Conservation (phyloP, 2,888 invertebrate species). For the Hyalella azteca region DNA sequence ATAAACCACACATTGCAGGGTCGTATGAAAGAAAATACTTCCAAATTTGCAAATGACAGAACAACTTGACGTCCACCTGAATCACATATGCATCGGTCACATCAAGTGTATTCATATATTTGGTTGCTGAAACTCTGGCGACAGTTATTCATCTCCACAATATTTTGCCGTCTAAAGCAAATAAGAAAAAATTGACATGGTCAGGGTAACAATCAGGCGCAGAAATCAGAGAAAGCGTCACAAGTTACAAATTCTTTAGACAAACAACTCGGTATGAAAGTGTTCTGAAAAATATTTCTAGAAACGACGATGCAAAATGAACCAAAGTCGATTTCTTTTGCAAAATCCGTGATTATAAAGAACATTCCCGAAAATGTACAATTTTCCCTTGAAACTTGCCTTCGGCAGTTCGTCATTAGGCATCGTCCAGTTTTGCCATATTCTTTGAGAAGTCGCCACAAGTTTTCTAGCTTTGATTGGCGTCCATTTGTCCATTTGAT, state of each 20-base stretch:
- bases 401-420: neutral
- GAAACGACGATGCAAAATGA: neutral
- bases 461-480: too few relatives aligned
- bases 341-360: neutral
- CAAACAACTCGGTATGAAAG: conserved; percentile 15
- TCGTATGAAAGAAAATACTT: too few relatives aligned
- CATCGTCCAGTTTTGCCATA: neutral
- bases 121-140: too few relatives aligned
- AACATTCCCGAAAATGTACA: neutral
- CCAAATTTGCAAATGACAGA: too few relatives aligned
- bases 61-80: too few relatives aligned
- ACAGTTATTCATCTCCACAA: too few relatives aligned
- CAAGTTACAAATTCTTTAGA: conserved; percentile 19
- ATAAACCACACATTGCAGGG: too few relatives aligned
- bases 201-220: conserved; percentile 4
- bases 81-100: too few relatives aligned
- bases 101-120: too few relatives aligned
- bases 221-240: neutral
- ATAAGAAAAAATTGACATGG: neutral
- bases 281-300: neutral
- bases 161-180: too few relatives aligned
- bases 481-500: too few relatives aligned
- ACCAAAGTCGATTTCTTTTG: neutral
- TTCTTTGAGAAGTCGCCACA: too few relatives aligned
- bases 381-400: conserved; percentile 24